Conservation (phyloP, 2,888 invertebrate species). For the Schizaphis graminum region DNA sequence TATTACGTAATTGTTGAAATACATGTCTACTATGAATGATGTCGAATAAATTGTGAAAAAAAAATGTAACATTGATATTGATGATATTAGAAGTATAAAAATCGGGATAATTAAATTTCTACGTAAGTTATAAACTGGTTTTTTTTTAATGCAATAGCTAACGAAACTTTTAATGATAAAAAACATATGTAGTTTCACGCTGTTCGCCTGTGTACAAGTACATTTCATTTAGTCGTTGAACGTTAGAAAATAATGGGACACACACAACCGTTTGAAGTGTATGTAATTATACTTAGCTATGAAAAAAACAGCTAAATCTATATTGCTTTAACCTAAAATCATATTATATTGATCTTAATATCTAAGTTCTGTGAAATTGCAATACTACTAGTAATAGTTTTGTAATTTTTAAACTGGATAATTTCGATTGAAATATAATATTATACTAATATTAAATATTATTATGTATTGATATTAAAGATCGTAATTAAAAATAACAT, state of each 20-base stretch:
- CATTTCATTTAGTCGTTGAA: background rate
- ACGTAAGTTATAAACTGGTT: slow-evolving; percentile 21
- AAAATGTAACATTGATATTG: background rate
- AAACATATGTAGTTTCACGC: background rate
- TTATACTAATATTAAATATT: background rate
- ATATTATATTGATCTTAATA: background rate
- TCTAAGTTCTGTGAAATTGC: background rate
- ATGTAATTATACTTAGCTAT: background rate
- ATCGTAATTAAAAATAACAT: background rate
- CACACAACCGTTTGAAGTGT: background rate
- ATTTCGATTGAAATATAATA: background rate
- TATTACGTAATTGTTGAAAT: background rate
- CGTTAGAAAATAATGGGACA: background rate
- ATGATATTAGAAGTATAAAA: slow-evolving; percentile 23
- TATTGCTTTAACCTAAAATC: background rate
- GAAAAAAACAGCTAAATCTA: background rate
- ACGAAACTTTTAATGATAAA: slow-evolving; percentile 2
- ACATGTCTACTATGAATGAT: background rate
- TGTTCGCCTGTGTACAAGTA: background rate
- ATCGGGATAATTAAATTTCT: slow-evolving; percentile 34
- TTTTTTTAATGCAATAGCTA: background rate
- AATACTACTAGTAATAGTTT: background rate
- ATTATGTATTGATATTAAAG: background rate
- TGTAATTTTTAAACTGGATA: background rate
- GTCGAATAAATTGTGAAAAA: background rate